Conservation (phyloP, 2,888 invertebrate species). For the Dryocosmus kuriphilus region DNA sequence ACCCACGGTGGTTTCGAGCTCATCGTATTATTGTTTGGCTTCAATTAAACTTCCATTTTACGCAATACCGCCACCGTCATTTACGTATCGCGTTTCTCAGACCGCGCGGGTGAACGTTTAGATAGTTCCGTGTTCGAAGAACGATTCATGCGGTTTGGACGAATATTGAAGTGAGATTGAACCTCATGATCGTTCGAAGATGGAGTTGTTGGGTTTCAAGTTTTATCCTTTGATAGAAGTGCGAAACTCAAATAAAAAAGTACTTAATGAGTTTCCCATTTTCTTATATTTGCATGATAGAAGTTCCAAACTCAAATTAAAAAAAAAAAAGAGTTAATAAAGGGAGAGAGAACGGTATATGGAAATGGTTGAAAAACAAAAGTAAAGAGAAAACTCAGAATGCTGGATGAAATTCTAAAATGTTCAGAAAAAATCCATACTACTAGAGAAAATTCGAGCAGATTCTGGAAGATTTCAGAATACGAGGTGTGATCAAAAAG, state of each 20-base stretch:
- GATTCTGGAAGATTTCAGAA: no score
- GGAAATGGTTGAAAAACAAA: no score
- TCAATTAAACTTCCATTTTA: conserved; percentile 76
- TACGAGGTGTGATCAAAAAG: no score
- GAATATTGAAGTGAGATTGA: conserved; percentile 39
- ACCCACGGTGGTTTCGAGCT: conserved; percentile 70
- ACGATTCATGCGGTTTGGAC: conserved; percentile 48
- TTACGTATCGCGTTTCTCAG: conserved; percentile 69
- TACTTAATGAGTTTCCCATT: background rate
- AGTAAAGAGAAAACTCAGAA: no score
- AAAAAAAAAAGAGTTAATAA: no score
- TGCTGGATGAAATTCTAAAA: no score
- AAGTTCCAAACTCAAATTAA: no score
- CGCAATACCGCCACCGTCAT: conserved; percentile 69
- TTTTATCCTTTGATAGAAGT: conserved; percentile 11
- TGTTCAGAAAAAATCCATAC: no score
- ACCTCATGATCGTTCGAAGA: conserved; percentile 39
- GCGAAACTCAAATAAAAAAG: background rate
- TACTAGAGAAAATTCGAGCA: no score
- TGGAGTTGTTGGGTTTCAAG: conserved; percentile 4
- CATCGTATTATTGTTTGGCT: conserved; percentile 75
- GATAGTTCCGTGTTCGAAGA: conserved; percentile 57
- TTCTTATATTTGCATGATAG: no score
- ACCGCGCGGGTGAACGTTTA: conserved; percentile 55
- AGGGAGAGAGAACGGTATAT: no score